phyloP scores from a whole-genome alignment of 2,797 vertebrate species.

The Garrulus glandarius region DNA sequence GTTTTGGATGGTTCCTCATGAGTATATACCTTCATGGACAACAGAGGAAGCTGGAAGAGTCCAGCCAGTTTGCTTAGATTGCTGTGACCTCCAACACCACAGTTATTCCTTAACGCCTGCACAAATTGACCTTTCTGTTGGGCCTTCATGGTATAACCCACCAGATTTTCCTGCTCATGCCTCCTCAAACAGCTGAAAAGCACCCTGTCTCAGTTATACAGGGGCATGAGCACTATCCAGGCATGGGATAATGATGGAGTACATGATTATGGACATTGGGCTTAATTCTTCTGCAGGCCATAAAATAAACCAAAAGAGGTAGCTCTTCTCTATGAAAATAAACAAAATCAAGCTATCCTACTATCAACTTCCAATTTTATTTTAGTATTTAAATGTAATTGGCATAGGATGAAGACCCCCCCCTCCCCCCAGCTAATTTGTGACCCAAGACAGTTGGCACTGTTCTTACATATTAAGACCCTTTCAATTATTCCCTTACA shows the following conservation, averaged over 20 bases:
- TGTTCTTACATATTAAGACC: constrained; percentile 40
- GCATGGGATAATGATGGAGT: neutral
- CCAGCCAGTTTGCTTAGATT: neutral
- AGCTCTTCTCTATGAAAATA: neutral
- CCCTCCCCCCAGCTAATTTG: neutral
- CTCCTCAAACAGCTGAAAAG: neutral
- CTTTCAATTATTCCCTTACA: neutral
- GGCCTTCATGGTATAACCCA: neutral
- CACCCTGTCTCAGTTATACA: neutral
- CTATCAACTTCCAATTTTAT: neutral
- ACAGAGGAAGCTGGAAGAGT: neutral
- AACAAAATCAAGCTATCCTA: neutral
- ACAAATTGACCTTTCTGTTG: neutral
- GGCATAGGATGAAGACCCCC: constrained; percentile 38
- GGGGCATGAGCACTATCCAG: neutral
- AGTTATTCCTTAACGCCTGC: neutral
- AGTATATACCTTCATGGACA: neutral
- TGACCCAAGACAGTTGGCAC: constrained; percentile 27
- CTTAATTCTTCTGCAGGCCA: neutral
- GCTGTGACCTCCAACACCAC: neutral
- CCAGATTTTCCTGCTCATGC: neutral
- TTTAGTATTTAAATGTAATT: neutral
- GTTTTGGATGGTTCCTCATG: neutral
- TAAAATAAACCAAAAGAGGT: neutral
- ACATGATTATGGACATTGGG: neutral